Evolutionary conservation across 2,797 vertebrate genomes (phyloP).

Genomic region (Poeciliopsis presidionis): DNA sequence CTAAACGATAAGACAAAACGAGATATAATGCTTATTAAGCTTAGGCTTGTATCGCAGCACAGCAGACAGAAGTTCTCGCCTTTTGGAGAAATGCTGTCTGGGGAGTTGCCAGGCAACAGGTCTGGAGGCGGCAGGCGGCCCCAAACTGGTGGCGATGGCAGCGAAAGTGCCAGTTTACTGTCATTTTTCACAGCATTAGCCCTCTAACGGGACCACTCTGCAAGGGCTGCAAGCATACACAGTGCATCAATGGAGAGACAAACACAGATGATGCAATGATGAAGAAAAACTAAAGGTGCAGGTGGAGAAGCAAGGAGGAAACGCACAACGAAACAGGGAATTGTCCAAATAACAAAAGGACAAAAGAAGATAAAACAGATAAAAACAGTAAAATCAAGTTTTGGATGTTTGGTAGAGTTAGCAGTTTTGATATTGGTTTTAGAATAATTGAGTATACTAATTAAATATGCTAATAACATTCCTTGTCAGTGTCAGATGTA

Average conservation of each 20-base stretch:
- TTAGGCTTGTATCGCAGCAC: constrained; percentile 60
- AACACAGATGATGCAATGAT: constrained; percentile 50
- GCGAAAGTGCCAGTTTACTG: constrained; percentile 70
- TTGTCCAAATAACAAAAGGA: constrained; percentile 14
- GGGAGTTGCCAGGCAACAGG: constrained; percentile 83
- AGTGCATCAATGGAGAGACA: constrained; percentile 45
- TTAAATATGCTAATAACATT: background rate
- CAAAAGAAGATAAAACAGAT: constrained; percentile 9
- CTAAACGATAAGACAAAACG: constrained; percentile 68
- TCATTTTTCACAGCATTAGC: constrained; percentile 82
- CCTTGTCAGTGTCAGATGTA: background rate
- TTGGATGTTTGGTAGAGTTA: background rate
- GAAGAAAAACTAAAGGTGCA: constrained; percentile 27
- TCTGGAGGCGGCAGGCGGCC: constrained; percentile 61
- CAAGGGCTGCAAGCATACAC: constrained; percentile 60
- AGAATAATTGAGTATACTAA: background rate
- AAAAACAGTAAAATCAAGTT: constrained; percentile 9
- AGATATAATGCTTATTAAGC: constrained; percentile 71
- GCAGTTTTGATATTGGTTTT: background rate
- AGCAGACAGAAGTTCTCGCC: constrained; percentile 61
- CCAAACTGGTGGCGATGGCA: constrained; percentile 56
- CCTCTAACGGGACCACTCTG: constrained; percentile 77
- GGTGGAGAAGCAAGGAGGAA: constrained; percentile 17
- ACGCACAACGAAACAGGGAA: constrained; percentile 18
- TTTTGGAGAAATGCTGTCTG: constrained; percentile 68